Evolutionary conservation across 2,797 vertebrate genomes (phyloP).

Genomic region (Petrocephalus schoutedeni): DNA sequence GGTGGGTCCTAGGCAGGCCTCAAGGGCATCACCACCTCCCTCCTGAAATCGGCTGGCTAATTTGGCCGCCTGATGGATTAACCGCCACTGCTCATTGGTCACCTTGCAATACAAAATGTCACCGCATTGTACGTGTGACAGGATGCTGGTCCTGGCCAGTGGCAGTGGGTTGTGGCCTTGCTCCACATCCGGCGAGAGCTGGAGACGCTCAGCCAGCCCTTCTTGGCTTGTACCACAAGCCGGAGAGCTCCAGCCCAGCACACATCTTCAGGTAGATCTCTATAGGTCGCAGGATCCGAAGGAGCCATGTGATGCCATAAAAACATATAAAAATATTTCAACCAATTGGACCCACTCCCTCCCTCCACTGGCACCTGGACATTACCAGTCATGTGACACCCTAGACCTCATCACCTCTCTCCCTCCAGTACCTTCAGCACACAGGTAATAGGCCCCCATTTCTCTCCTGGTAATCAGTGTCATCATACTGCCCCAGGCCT

Average conservation of each 20-base stretch:
- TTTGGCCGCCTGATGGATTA: not conserved
- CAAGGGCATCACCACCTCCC: not conserved
- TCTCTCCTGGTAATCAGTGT: slow-evolving; percentile 44
- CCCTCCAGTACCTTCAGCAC: slow-evolving; percentile 35
- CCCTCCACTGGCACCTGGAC: not conserved
- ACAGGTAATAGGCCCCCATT: slow-evolving; percentile 45
- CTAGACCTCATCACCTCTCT: slow-evolving; percentile 45
- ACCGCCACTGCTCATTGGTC: not conserved
- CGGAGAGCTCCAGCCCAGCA: not conserved
- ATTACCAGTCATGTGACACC: not conserved
- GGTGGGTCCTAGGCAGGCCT: not conserved
- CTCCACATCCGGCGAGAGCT: not conserved
- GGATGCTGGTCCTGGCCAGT: not conserved
- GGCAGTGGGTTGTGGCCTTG: not conserved
- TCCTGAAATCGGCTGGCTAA: not conserved
- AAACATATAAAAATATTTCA: not conserved
- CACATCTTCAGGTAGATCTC: not conserved
- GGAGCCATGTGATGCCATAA: not conserved
- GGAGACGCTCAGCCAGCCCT: not conserved
- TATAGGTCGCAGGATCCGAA: not conserved
- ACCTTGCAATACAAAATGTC: not conserved
- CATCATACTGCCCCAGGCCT: slow-evolving; percentile 59
- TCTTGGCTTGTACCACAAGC: not conserved
- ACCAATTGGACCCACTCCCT: not conserved
- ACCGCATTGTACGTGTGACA: not conserved